Evolutionary conservation across 1,140 invertebrate species (phyloP).

Genomic region (Polypedilum vanderplanki): DNA sequence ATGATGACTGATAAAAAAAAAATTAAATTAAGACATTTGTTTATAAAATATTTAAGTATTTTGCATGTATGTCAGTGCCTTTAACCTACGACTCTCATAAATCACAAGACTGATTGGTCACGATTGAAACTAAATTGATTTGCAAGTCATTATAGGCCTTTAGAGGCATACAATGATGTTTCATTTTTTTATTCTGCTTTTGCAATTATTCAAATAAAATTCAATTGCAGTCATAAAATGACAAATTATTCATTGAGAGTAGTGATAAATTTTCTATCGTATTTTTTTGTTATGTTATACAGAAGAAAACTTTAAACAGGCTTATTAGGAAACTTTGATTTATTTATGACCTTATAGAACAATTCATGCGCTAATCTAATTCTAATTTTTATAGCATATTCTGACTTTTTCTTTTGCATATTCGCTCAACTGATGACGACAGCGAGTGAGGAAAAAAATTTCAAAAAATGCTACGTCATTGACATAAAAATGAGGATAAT

Average conservation of each 20-base stretch:
- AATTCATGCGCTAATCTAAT: conserved; percentile 2
- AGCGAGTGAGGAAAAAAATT: conserved; percentile 9
- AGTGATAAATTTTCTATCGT: too few species aligned
- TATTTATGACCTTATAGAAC: neutral
- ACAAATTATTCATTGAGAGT: too few species aligned
- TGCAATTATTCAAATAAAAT: too few species aligned
- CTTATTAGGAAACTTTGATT: neutral
- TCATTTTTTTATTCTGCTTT: too few species aligned
- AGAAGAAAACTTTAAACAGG: too few species aligned
- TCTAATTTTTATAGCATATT: neutral
- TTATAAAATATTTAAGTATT: neutral
- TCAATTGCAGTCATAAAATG: too few species aligned
- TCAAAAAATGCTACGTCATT: neutral
- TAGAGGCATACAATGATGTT: too few species aligned
- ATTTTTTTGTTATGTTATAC: too few species aligned
- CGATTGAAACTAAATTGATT: too few species aligned
- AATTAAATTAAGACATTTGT: neutral
- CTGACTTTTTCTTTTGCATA: neutral
- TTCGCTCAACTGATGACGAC: neutral
- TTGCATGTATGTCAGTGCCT: neutral
- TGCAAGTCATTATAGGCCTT: too few species aligned
- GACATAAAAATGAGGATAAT: conserved; percentile 7
- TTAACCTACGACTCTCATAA: neutral
- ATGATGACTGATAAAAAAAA: conserved; percentile 57
- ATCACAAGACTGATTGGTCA: too few species aligned